Percentiles rank a stretch among this genome's conserved stretches.
phyloP scores from a whole-genome alignment of 1,140 invertebrate genomes.

The Macrocentrus cingulum region DNA sequence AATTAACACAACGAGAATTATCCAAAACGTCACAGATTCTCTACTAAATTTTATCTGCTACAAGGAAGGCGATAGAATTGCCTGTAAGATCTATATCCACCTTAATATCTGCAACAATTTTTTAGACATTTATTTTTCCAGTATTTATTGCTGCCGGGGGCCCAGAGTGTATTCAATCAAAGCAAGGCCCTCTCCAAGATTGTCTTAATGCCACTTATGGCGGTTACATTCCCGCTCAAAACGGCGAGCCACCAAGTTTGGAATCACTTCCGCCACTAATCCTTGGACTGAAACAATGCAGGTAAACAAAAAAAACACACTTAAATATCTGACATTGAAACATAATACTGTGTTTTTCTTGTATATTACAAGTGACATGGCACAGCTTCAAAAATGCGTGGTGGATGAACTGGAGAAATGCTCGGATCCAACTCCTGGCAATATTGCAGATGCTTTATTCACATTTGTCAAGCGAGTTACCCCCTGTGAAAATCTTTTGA shows the following conservation, averaged over 20 bases:
- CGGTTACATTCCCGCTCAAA: conserved; percentile 36
- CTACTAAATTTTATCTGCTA: conserved; percentile 72
- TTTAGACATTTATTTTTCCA: conserved; percentile 50
- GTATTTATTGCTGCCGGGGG: conserved; percentile 79
- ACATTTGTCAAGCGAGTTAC: conserved; percentile 71
- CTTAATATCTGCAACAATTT: conserved; percentile 32
- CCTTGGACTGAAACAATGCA: conserved; percentile 60
- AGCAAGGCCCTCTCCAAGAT: conserved; percentile 63
- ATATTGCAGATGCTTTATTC: conserved; percentile 76
- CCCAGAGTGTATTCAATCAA: conserved; percentile 69
- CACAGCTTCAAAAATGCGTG: conserved; percentile 65
- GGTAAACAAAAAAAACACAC: conserved; percentile 48
- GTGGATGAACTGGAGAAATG: conserved; percentile 69
- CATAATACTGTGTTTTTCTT: conserved; percentile 16
- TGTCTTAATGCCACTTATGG: conserved; percentile 68
- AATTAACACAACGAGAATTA: conserved; percentile 59
- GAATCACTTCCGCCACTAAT: conserved; percentile 60
- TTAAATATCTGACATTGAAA: background rate
- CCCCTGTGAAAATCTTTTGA: conserved; percentile 62
- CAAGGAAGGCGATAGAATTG: conserved; percentile 79
- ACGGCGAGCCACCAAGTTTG: conserved; percentile 43
- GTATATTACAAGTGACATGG: conserved; percentile 62
- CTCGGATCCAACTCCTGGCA: conserved; percentile 72
- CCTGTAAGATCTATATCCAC: too few species aligned
- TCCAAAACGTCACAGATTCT: conserved; percentile 67